phyloP scores from a whole-genome alignment of 2,797 vertebrate species.

The Sebastes cheni region DNA sequence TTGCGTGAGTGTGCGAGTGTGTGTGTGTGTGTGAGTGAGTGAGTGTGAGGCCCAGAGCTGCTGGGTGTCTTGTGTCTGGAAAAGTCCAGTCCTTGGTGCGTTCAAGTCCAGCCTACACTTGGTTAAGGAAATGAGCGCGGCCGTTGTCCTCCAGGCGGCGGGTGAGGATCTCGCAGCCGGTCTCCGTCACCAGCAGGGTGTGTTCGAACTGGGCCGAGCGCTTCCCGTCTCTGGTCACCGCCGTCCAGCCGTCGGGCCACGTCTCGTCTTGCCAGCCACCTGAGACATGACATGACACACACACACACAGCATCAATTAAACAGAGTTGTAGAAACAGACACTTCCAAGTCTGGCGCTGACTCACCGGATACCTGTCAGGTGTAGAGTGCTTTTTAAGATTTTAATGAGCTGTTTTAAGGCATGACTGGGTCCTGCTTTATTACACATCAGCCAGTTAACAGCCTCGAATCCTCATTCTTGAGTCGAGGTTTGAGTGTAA shows the following conservation, averaged over 20 bases:
- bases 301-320: conserved; percentile 32
- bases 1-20: conserved; percentile 5
- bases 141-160: conserved; percentile 88
- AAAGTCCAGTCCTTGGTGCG: conserved; percentile 58
- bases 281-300: conserved; percentile 54
- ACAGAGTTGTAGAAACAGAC: not conserved
- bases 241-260: conserved; percentile 98
- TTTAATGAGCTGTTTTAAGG: not conserved
- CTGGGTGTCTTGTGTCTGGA: conserved; percentile 35
- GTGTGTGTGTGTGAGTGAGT: not conserved
- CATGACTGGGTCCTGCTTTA: not conserved
- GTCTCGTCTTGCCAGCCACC: conserved; percentile 99
- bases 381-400: not conserved
- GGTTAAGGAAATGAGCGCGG: conserved; percentile 91
- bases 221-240: conserved; percentile 95
- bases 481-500: not conserved
- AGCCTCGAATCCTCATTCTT: not conserved
- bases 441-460: not conserved
- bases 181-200: conserved; percentile 96
- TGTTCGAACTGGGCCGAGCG: conserved; percentile 99
- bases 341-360: not conserved
- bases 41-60: conserved; percentile 32
- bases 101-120: conserved; percentile 80
- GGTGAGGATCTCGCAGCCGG: conserved; percentile 96
- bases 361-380: not conserved